Percentiles rank a stretch among this genome's conserved stretches.
phyloP scores from a whole-genome alignment of 2,113 vertebrate species.

The Protomyctophum bolini region DNA sequence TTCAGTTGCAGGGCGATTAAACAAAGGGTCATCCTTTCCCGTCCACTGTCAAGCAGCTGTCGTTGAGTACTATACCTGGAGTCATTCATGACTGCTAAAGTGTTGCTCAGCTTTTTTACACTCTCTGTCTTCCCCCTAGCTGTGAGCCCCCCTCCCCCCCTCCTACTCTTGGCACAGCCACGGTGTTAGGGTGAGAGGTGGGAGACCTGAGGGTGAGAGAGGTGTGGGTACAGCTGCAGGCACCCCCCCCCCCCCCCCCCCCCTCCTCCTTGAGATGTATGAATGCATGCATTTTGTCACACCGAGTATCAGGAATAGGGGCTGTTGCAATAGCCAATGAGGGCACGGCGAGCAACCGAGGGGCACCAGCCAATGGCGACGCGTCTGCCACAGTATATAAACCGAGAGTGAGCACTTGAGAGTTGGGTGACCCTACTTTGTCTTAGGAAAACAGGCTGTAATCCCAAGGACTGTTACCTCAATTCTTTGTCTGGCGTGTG shows the following conservation, averaged over 20 bases:
- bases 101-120: slow-evolving; percentile 64
- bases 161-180: slow-evolving; percentile 12
- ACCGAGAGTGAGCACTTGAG: slow-evolving; percentile 36
- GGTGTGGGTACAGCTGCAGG: slow-evolving; percentile 64
- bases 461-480: slow-evolving; percentile 84
- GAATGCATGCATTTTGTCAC: slow-evolving; percentile 69
- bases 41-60: too few relatives aligned
- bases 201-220: slow-evolving; percentile 10
- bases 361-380: slow-evolving; percentile 69
- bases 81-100: slow-evolving; percentile 34
- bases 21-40: too few relatives aligned
- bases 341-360: slow-evolving; percentile 68
- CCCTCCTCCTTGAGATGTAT: slow-evolving; percentile 66
- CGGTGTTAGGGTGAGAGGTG: slow-evolving; percentile 13
- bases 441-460: slow-evolving; percentile 82
- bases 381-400: slow-evolving; percentile 74
- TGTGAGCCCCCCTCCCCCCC: slow-evolving; percentile 12
- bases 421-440: slow-evolving; percentile 82
- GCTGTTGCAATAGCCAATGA: slow-evolving; percentile 68
- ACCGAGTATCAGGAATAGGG: slow-evolving; percentile 58
- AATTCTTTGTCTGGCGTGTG: slow-evolving; percentile 73
- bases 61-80: too few relatives aligned
- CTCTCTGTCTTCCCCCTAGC: not conserved
- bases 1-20: too few relatives aligned
- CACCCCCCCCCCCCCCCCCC: slow-evolving; percentile 15